Percentiles rank a stretch among this genome's conserved stretches.
Conservation (phyloP, 2,888 invertebrate genomes). For the Zaprionus lineosus region DNA sequence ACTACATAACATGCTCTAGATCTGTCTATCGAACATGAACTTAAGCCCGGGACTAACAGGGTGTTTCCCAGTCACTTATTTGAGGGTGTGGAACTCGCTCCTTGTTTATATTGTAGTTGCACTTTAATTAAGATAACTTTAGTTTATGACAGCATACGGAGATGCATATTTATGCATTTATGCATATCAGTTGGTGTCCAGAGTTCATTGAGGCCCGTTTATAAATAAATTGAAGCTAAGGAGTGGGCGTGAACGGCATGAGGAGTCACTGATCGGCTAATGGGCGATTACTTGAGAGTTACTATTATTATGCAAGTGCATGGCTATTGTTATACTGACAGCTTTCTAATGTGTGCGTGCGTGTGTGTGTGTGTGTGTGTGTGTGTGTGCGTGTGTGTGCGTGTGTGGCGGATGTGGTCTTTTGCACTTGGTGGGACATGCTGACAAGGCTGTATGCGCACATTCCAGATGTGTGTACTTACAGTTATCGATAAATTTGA, state of each 20-base stretch:
- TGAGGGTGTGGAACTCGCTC: background rate
- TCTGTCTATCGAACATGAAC: too few species aligned
- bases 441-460: too few species aligned
- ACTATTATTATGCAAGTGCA: constrained; percentile 4
- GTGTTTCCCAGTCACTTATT: too few species aligned
- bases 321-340: constrained; percentile 4
- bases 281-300: constrained; percentile 18
- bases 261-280: constrained; percentile 26
- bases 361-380: too few species aligned
- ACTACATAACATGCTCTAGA: too few species aligned
- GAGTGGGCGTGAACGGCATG: constrained; percentile 25
- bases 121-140: constrained; percentile 72
- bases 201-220: constrained; percentile 45
- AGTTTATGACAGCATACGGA: constrained; percentile 47
- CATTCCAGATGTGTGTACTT: too few species aligned
- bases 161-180: constrained; percentile 38
- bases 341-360: too few species aligned
- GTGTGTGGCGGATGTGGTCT: background rate
- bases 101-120: constrained; percentile 49
- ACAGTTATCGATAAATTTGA: too few species aligned
- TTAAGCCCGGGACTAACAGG: background rate
- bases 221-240: constrained; percentile 45
- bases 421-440: too few species aligned
- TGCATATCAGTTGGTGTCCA: constrained; percentile 50
- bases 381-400: too few species aligned